Evolutionary conservation across 2,113 vertebrate genomes (phyloP), one percentile per base, ranked within the genome.

Genomic region (Gymnarchus niloticus): DNA sequence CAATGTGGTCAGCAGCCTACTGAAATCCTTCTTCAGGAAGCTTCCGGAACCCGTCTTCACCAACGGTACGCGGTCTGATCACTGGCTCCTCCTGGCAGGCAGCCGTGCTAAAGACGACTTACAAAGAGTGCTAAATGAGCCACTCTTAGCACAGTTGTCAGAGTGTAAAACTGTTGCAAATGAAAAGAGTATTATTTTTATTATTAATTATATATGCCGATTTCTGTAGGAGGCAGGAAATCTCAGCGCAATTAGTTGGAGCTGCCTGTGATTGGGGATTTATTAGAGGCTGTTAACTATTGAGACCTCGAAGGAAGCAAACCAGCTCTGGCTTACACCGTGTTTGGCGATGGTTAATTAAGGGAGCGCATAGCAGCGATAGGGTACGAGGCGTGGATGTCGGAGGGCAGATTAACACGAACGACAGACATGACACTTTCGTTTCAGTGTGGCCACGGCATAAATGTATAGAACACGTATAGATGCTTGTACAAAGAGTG

Each of bases 1-100:
- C 89, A 99, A 99, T 0, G 98, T 99, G 28, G 96, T 99, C 89
- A 99, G 98, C 94, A 99, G 98, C 87, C 94, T 99, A 85, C 92
- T 99, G 83, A 99, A 99, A 88, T 99, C 96, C 78, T 99, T 99
- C 94, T 99, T 99, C 93, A 94, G 98, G 82, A 99, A 99, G 89
- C 96, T 99, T 1, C 97, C 97, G 0, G 97, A 99, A 91, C 98
- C 98, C 0, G 96, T 99, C 21, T 99, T 99, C 92, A 99, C 98
- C 0, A 97, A 99, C 0, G 97, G 98, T 99, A 92, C 96, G 96
- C 87, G 9, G 59, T 84, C 80, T 86, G 46, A 19, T 25, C 33
- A 23, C 3, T 6, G 2, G 9, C 19, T n/a, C 14, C 56, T 83
- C 7, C 46, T 3, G 6, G 23, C 17, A 2, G 46, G 76, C 21